Percentiles rank a stretch among this genome's conserved stretches.
These are phyloP conservation scores for Lacerta agilis DNA, from an alignment of 2,797 vertebrate genomes.

Conservation along the genomic window DNA sequence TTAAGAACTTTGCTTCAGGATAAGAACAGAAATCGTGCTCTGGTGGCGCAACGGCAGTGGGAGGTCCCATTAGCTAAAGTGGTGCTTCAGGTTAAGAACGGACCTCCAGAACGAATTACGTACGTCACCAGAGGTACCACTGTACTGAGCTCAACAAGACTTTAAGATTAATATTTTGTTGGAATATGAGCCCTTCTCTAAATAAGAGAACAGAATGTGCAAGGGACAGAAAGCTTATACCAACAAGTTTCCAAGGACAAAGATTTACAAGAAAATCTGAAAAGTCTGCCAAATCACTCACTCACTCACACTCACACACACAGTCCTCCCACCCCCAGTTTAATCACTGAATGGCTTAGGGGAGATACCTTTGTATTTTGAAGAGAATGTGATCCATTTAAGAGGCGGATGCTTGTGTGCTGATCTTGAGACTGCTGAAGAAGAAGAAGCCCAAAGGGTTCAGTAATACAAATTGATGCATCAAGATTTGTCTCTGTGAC, in stretches of 20 bases:
- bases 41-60: no score
- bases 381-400: slow-evolving; percentile 3
- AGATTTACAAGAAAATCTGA: background rate
- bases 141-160: background rate
- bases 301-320: background rate
- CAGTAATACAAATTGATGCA: background rate
- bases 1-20: no score
- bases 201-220: background rate
- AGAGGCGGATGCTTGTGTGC: slow-evolving; percentile 4
- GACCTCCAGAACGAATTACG: no score
- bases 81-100: no score
- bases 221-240: background rate
- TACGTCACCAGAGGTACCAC: no score
- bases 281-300: background rate
- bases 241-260: background rate
- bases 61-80: no score
- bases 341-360: background rate
- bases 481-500: background rate
- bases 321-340: background rate
- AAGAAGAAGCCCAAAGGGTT: background rate
- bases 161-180: background rate
- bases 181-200: background rate
- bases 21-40: no score
- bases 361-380: slow-evolving; percentile 5
- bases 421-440: slow-evolving; percentile 19